Evolutionary conservation across 2,797 vertebrate species (phyloP), one percentile per base, ranked within the genome.

Genomic region (Poeciliopsis presidionis): DNA sequence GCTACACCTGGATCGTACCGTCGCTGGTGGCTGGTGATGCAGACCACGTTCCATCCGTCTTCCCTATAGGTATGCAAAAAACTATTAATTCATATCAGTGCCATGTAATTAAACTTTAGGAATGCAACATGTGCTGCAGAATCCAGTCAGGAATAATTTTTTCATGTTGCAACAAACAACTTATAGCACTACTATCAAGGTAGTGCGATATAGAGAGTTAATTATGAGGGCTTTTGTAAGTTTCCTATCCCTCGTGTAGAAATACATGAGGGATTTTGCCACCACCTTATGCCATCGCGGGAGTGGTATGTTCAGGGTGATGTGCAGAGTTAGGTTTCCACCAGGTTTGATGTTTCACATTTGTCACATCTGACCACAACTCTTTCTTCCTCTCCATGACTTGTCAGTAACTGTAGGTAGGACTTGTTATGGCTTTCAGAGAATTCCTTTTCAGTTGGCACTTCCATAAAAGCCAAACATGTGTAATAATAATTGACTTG

Each of bases 1-100:
- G 97, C 88, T 99, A 97, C 94, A 99, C 98, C 4, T 99, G 98
- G 98, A 99, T 99, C 25, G 97, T 99, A 83, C 98, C 98, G 67
- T 97, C 97, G 39, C 95, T 99, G 92, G 97, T 99, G 89, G 96
- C 98, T 0, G 98, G 98, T 86, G 98, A 99, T 81, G 97, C 97
- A n/a, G 98, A 98, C 90, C 96, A 96, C 25, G 97, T 99, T 83
- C 98, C 98, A 55, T 87, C 93, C 0, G 97, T 99, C 92, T 99
- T 98, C 92, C 98, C 98, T 71, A 97, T 96, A 0, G 96, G 96
- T 96, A 90, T 39, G 41, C 22, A 51, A 67, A 9, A 0, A 55
- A 18, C n/a, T 33, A 47, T 53, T 53, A 3, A 25, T 70, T 43
- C 45, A 70, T 18, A 12, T 51, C 28, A 70, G 55, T 71, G 59